These are phyloP conservation scores for Peromyscus aztecus DNA, from an alignment of 2,797 vertebrate genomes.

Conservation along the genomic window DNA sequence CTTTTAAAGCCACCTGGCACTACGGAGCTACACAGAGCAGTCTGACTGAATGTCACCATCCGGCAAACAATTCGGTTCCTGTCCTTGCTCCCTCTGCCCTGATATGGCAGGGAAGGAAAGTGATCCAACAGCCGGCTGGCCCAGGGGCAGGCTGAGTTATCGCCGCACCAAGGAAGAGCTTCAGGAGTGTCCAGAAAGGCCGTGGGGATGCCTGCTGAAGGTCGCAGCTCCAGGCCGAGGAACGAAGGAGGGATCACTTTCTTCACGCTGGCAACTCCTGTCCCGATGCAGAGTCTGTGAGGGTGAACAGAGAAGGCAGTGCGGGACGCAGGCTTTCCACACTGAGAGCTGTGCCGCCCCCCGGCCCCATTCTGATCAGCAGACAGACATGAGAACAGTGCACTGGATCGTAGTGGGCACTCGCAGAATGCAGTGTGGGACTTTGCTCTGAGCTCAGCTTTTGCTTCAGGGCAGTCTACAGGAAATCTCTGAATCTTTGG, in stretches of 20 bases:
- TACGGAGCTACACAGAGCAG: not conserved
- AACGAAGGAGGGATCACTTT: not conserved
- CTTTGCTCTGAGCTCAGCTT: not conserved
- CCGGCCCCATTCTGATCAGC: not conserved
- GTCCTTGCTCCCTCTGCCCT: not conserved
- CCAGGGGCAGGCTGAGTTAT: not conserved
- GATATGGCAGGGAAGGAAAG: not conserved
- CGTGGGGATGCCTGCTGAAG: not conserved
- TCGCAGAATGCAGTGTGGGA: not conserved
- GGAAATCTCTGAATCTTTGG: not conserved
- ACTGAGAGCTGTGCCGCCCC: not conserved
- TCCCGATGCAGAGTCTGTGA: not conserved
- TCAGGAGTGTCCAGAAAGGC: not conserved
- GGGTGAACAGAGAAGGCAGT: not conserved
- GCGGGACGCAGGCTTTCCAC: not conserved
- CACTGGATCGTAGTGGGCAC: not conserved
- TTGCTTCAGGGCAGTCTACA: not conserved
- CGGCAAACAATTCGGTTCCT: not conserved
- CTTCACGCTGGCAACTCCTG: not conserved
- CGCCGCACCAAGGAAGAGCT: too few species aligned
- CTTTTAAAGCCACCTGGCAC: conserved; percentile 26
- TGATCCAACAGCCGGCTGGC: not conserved
- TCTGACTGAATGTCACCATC: not conserved
- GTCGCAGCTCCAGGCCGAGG: not conserved
- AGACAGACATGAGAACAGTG: not conserved